Evolutionary conservation across 2,797 vertebrate genomes (phyloP).

Genomic region (Rhabdophis nuchalis): DNA sequence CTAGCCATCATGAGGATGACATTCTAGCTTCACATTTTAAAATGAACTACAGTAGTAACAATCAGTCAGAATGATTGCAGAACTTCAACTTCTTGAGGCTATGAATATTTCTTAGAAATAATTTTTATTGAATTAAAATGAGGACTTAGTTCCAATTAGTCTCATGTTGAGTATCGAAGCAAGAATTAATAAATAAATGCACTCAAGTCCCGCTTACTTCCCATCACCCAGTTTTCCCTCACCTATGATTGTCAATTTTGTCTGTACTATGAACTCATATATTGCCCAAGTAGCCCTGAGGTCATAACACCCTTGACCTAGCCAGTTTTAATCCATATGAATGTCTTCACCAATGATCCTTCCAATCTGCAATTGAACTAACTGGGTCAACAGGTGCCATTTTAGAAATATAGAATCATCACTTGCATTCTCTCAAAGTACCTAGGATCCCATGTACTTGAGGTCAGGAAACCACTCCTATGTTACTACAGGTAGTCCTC

Average conservation of each 20-base stretch:
- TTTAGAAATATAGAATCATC: not conserved
- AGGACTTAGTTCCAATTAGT: not conserved
- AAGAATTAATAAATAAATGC: not conserved
- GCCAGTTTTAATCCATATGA: not conserved
- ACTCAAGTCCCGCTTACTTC: not conserved
- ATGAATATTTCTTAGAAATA: not conserved
- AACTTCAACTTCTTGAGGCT: not conserved
- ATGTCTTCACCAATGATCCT: not conserved
- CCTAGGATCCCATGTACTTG: not conserved
- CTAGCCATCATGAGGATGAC: not conserved
- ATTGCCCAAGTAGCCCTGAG: not conserved
- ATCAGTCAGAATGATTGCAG: not conserved
- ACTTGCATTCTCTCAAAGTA: not conserved
- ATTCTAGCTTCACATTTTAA: not conserved
- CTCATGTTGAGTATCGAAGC: not conserved
- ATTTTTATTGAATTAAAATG: not conserved
- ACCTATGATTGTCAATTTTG: not conserved
- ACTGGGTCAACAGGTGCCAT: not conserved
- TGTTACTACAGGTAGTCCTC: not conserved
- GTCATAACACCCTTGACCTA: not conserved
- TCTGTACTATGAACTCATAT: not conserved
- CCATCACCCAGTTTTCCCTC: not conserved
- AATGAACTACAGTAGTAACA: not conserved
- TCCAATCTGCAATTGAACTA: not conserved
- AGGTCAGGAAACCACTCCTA: not conserved